Base-by-base conservation (phyloP, 2,113 vertebrate genomes). In the Saimiri boliviensis region DNA sequence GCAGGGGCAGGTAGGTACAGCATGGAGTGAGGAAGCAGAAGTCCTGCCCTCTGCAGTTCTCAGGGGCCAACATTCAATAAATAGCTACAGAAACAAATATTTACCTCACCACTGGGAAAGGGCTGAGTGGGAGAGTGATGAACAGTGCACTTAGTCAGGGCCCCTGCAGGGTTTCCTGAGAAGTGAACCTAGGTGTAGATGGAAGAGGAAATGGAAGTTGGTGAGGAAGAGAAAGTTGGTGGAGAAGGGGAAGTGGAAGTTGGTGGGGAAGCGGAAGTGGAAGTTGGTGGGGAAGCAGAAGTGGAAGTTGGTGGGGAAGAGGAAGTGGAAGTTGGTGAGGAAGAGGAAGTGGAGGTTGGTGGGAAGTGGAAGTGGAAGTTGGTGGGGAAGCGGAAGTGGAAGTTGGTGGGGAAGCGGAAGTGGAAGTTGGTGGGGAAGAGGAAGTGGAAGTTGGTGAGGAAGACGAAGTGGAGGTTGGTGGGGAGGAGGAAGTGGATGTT, bases 81-180 rank as follows among this genome's bases (percentile, higher is more conserved):
- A 27, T 42, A n/a, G 47, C 35, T 6, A 5, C 12, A 68, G 19
- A 93, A 37, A 20, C 8, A 45, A 32, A 10, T 68, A 25, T 27
- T 86, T 23, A 2, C 8, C 0, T 54, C 0, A 4, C 14, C 9
- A 0, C 37, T 68, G 60, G 12, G 42, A 42, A 74, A 4, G 12
- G 35, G 37, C 71, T 76, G 8, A 27, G 52, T 8, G 8, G 71
- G 45, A 25, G 23, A 79, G 37, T 9, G 16, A 40, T 7, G 9
- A 4, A 73, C 16, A 14, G 21, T 13, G 0, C 0, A 80, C 68
- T 52, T 23, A 1, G 17, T 42, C 37, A n/a, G 52, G 45, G 12
- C 6, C 17, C 25, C 25, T 0, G 6, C 37, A 17, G 8, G 27
- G n/a, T 37, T 37, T 58, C 60, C 14, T 0, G 10, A 42, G 45